A percentile compares a stretch with the other conserved stretches of the same genome.
Evolutionary conservation across 2,888 invertebrate genomes (phyloP).

Genomic region (Flexamia atlantica): DNA sequence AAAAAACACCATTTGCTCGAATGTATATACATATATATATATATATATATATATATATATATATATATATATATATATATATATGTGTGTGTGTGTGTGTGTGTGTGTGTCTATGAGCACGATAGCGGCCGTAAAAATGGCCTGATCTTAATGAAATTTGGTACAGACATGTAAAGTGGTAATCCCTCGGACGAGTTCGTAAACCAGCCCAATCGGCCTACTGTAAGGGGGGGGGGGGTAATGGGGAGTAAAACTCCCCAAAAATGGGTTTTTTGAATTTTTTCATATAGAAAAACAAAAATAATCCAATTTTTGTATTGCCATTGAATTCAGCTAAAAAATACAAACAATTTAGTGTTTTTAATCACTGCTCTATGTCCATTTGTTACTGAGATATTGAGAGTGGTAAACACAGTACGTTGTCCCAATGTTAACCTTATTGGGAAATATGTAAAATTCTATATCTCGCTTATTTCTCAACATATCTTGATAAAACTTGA

Average conservation of each 20-base stretch:
- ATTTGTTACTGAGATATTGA: too few species aligned
- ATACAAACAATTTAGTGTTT: too few species aligned
- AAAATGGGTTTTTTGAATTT: neutral
- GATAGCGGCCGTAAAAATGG: neutral
- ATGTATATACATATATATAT: conserved; percentile 6
- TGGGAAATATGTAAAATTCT: too few species aligned
- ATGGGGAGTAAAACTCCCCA: neutral
- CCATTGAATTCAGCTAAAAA: too few species aligned
- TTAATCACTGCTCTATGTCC: too few species aligned
- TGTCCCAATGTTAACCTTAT: too few species aligned
- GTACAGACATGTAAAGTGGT: too few species aligned
- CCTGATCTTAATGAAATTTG: too few species aligned
- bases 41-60: conserved; percentile 19
- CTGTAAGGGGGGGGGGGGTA: neutral
- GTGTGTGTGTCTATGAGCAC: neutral
- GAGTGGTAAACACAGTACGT: too few species aligned
- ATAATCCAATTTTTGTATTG: too few species aligned
- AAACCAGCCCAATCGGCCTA: neutral
- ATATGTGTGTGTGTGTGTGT: conserved; percentile 7
- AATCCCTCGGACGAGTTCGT: neutral
- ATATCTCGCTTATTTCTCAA: too few species aligned
- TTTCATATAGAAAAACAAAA: neutral
- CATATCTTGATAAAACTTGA: too few species aligned
- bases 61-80: conserved; percentile 23
- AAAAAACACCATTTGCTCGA: neutral